These are phyloP conservation scores for Cacoxenus indagator DNA, from an alignment of 2,888 invertebrate genomes.

Conservation along the genomic window DNA sequence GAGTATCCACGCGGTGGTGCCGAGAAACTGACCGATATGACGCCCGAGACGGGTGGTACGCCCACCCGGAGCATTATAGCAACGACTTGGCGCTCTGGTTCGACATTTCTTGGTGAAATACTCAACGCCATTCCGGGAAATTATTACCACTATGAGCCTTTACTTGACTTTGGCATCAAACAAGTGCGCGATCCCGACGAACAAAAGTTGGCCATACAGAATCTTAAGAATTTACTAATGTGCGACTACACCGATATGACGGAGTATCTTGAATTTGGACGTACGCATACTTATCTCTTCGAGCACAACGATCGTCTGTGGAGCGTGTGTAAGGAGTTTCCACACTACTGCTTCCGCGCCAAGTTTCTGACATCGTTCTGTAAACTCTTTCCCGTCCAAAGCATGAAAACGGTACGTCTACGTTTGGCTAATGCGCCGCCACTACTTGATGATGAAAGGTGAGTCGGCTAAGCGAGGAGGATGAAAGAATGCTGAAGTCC, in stretches of 20 bases:
- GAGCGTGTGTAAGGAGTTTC: constrained; percentile 81
- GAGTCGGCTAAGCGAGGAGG: constrained; percentile 67
- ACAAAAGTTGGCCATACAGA: constrained; percentile 77
- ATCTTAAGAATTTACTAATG: constrained; percentile 80
- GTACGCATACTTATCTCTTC: constrained; percentile 83
- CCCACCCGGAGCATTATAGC: constrained; percentile 84
- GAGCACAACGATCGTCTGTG: constrained; percentile 88
- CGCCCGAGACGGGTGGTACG: constrained; percentile 77
- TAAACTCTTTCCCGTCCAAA: constrained; percentile 88
- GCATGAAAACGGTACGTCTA: constrained; percentile 88
- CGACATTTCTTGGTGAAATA: constrained; percentile 89
- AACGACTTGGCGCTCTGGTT: constrained; percentile 93
- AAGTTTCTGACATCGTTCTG: constrained; percentile 85
- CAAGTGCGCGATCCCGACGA: constrained; percentile 84
- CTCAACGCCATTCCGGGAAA: constrained; percentile 87
- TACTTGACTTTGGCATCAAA: constrained; percentile 85
- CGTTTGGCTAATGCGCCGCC: constrained; percentile 80
- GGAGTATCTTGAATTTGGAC: constrained; percentile 84
- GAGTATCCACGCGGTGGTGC: constrained; percentile 75
- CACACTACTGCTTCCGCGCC: constrained; percentile 78
- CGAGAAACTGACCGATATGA: constrained; percentile 77
- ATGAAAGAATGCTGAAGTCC: no score
- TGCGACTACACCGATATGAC: constrained; percentile 83
- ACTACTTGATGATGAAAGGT: constrained; percentile 80
- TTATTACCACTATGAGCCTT: constrained; percentile 91